Evolutionary conservation across 2,888 invertebrate genomes (phyloP), one percentile per base, ranked within the genome.

Genomic region (Phengaris arion): DNA sequence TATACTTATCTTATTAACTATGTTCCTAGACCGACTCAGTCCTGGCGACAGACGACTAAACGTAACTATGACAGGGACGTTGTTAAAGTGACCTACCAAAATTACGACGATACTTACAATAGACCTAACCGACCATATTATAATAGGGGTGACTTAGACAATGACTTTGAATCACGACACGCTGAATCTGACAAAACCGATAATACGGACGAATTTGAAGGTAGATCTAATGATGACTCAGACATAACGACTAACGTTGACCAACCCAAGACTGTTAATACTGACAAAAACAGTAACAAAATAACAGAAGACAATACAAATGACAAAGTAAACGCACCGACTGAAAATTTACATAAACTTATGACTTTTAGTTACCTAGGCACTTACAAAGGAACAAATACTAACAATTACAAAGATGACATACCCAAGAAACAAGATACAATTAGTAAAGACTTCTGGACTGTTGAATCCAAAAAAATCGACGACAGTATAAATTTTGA

Each of bases 1-100:
- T 94, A 89, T 76, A 94, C 94, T 76, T 94, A 94, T 79, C 83
- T 94, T 1, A 94, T 94, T 13, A 94, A 94, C 80, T 94, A 94
- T 78, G 94, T 94, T n/a, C 94, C 94, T 0, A 86, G 90, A 86
- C 91, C 94, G 72, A 94, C 94, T 48, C 89, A 91, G 80, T 89
- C 93, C 2, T 93, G 89, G 87, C 86, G 93, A 85, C 88, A 88
- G 76, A 88, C 89, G 2, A 93, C 91, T 57, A 87, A 86, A 85
- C 83, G 86, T 79, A 84, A 83, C 74, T 80, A 87, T 77, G 90
- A 94, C 81, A 83, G 85, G 77, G 91, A 93, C 82, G 89, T 92
- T 51, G 91, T 94, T 8, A 93, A 92, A 86, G 92, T 93, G 77
- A 94, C 93, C 51, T 93, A 93, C 80, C 93, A 93, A 81, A 90